Percentiles rank a stretch among this genome's conserved stretches.
phyloP scores from a whole-genome alignment of 2,888 invertebrate species.

The Scaptomyza polygonia region DNA sequence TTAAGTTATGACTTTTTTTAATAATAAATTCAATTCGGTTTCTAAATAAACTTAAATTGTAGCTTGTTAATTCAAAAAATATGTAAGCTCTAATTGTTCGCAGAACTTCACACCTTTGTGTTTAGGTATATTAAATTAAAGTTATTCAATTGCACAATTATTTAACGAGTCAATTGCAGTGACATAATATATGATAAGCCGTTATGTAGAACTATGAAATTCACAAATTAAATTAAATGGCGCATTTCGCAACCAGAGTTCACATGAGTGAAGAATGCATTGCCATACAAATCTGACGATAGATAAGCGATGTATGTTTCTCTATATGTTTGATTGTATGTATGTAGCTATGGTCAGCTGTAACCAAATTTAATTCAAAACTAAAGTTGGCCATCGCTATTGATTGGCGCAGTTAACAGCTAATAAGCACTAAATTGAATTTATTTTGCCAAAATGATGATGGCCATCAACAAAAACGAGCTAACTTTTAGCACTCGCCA shows the following conservation, averaged over 20 bases:
- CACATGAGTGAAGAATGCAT: conserved; percentile 44
- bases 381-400: not conserved
- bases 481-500: conserved; percentile 1
- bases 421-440: conserved; percentile 75
- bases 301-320: not conserved
- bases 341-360: conserved; percentile 1
- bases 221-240: conserved; percentile 50
- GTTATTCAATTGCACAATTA: conserved; percentile 32
- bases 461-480: conserved; percentile 4
- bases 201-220: conserved; percentile 23
- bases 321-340: no score
- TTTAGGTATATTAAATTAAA: conserved; percentile 9
- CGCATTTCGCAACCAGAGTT: conserved; percentile 30
- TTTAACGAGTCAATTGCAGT: conserved; percentile 28
- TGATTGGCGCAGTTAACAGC: conserved; percentile 44
- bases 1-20: not conserved
- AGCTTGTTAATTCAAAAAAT: not conserved
- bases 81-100: not conserved
- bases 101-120: conserved; percentile 5
- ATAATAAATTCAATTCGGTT: no score
- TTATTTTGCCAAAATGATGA: conserved; percentile 45
- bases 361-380: conserved; percentile 2
- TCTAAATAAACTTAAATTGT: not conserved
- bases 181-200: conserved; percentile 25
- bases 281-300: not conserved